A percentile compares a stretch with the other conserved stretches of the same genome.
Evolutionary conservation across 2,113 vertebrate genomes (phyloP).

Genomic region (Dipodomys stephensi): DNA sequence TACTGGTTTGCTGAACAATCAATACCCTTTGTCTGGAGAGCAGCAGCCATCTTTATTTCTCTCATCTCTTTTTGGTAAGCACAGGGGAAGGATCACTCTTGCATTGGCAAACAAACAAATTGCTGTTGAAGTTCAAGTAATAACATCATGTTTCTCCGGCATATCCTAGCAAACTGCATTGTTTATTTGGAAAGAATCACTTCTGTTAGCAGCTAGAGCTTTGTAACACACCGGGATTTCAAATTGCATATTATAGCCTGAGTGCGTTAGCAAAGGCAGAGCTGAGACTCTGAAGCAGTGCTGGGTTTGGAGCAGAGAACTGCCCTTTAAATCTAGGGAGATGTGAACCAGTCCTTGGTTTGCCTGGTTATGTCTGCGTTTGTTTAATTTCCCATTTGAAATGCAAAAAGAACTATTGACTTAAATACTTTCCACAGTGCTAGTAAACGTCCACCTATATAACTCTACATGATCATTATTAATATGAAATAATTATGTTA

Average conservation of each 20-base stretch:
- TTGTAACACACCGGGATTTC: neutral
- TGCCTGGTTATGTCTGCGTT: neutral
- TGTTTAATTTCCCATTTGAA: neutral
- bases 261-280: neutral
- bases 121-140: neutral
- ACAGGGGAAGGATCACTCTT: neutral
- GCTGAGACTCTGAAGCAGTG: neutral
- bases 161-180: neutral
- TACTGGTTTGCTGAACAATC: slow-evolving; percentile 62
- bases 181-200: neutral
- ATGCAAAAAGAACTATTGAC: neutral
- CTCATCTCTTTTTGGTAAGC: slow-evolving; percentile 45
- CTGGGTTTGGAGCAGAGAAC: neutral
- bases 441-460: neutral
- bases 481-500: neutral
- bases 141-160: slow-evolving; percentile 3
- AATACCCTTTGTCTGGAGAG: slow-evolving; percentile 52
- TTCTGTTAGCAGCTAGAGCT: slow-evolving; percentile 28
- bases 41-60: slow-evolving; percentile 57
- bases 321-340: neutral
- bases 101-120: slow-evolving; percentile 53
- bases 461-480: neutral
- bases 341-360: neutral
- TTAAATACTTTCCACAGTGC: neutral
- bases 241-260: neutral